Conservation (phyloP, 2,888 invertebrate species). For the Lochmaea capreae region DNA sequence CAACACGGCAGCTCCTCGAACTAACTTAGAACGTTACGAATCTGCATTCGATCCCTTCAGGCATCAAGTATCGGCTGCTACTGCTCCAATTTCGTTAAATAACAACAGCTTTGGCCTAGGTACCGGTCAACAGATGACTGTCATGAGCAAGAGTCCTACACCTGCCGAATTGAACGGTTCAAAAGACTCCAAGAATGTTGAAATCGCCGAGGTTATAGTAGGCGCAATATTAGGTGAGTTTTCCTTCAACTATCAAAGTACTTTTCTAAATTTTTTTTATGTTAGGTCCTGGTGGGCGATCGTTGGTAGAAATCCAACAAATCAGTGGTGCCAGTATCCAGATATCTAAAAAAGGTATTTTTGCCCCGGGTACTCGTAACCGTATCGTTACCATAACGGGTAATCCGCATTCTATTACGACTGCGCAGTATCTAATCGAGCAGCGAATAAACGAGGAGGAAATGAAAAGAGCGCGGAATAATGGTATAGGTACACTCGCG, state of each 20-base stretch:
- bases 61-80: slow-evolving; percentile 79
- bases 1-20: slow-evolving; percentile 75
- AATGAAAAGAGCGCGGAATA: slow-evolving; percentile 92
- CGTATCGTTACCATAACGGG: slow-evolving; percentile 97
- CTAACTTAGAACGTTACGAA: slow-evolving; percentile 79
- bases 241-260: not conserved
- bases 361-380: slow-evolving; percentile 96
- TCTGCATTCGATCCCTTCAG: slow-evolving; percentile 78
- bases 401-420: slow-evolving; percentile 86
- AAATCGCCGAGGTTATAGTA: slow-evolving; percentile 96
- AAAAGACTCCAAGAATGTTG: slow-evolving; percentile 90
- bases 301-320: slow-evolving; percentile 97
- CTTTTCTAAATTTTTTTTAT: no score
- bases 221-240: slow-evolving; percentile 91
- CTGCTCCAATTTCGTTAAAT: slow-evolving; percentile 83
- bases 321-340: slow-evolving; percentile 97
- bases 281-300: slow-evolving; percentile 90
- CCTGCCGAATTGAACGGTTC: slow-evolving; percentile 77
- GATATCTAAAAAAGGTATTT: slow-evolving; percentile 98
- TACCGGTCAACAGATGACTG: slow-evolving; percentile 78
- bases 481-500: slow-evolving; percentile 70
- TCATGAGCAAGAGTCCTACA: slow-evolving; percentile 85
- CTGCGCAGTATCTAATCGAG: slow-evolving; percentile 95
- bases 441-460: slow-evolving; percentile 97
- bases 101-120: slow-evolving; percentile 91